phyloP scores from a whole-genome alignment of 2,113 vertebrate species.

The Pseudorasbora parva region DNA sequence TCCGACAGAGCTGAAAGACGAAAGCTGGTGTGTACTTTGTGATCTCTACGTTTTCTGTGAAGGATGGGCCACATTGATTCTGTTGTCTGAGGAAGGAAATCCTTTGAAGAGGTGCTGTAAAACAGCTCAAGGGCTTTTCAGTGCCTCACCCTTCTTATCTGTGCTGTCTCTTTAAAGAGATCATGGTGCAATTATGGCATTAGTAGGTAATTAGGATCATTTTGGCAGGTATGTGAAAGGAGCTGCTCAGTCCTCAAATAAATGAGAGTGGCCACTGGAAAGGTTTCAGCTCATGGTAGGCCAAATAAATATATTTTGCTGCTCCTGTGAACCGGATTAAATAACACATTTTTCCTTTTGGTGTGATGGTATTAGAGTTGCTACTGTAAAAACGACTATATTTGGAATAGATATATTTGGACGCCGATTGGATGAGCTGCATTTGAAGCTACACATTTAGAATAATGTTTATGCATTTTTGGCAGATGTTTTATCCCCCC shows the following conservation, averaged over 20 bases:
- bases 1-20: background rate
- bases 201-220: slow-evolving; percentile 52
- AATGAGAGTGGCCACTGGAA: slow-evolving; percentile 12
- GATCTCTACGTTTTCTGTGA: slow-evolving; percentile 11
- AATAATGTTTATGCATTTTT: background rate
- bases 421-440: no score
- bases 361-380: background rate
- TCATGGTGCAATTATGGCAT: slow-evolving; percentile 52
- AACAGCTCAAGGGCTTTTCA: slow-evolving; percentile 58
- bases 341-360: background rate
- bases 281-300: background rate
- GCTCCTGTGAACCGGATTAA: no score
- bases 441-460: background rate
- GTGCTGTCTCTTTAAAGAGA: slow-evolving; percentile 70
- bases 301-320: background rate
- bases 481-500: background rate
- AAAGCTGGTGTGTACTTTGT: slow-evolving; percentile 9
- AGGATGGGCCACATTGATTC: background rate
- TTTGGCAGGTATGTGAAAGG: slow-evolving; percentile 59
- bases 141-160: slow-evolving; percentile 56
- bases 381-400: background rate
- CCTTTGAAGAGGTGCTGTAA: slow-evolving; percentile 67
- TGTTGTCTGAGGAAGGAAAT: slow-evolving; percentile 32
- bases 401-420: background rate
- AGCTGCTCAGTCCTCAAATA: slow-evolving; percentile 57